These are phyloP conservation scores for Trinectes maculatus DNA, from an alignment of 2,113 vertebrate genomes.

Conservation along the genomic window DNA sequence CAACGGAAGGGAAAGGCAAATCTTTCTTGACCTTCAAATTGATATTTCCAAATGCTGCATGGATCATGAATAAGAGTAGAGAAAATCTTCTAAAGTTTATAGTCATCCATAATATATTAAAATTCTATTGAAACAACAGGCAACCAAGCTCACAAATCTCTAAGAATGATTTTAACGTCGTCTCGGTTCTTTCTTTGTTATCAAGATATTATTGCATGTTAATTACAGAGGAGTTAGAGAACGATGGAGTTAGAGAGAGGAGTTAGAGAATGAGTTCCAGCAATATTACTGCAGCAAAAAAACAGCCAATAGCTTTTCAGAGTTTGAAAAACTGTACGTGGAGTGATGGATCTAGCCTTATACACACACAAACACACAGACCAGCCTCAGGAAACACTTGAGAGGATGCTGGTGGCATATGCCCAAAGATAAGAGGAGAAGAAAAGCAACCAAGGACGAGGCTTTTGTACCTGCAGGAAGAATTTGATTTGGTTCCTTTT, in stretches of 20 bases:
- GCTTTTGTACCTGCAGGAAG: conserved; percentile 49
- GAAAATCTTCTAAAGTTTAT: conserved; percentile 16
- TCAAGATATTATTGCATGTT: too few species aligned
- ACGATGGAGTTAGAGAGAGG: too few species aligned
- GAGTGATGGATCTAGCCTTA: too few species aligned
- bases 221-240: too few species aligned
- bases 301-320: too few species aligned
- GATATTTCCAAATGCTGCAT: conserved; percentile 13
- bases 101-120: neutral
- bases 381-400: conserved; percentile 20
- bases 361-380: conserved; percentile 10
- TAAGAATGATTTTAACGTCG: too few species aligned
- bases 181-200: too few species aligned
- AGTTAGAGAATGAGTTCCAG: too few species aligned
- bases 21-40: conserved; percentile 41
- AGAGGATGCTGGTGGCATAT: conserved; percentile 39
- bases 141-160: too few species aligned
- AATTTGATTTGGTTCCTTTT: conserved; percentile 58
- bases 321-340: too few species aligned
- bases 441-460: conserved; percentile 32
- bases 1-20: conserved; percentile 17
- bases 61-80: conserved; percentile 4
- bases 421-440: conserved; percentile 49
- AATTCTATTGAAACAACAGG: too few species aligned
- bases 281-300: too few species aligned